Conservation (phyloP, 2,888 invertebrate genomes). For the Phaedon cochleariae region DNA sequence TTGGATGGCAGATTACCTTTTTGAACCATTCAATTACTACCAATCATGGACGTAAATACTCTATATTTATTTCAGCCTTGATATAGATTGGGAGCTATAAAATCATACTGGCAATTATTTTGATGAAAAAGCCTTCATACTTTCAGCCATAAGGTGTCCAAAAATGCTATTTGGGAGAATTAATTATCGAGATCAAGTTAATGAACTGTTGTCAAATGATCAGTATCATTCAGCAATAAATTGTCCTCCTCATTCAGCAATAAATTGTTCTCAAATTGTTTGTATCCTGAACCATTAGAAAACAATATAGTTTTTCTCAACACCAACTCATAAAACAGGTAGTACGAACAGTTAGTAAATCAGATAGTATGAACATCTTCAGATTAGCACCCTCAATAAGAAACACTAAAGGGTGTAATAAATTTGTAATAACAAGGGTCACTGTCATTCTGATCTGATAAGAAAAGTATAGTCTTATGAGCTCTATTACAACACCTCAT, state of each 20-base stretch:
- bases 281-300: background rate
- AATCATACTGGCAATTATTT: too few species aligned
- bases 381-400: background rate
- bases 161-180: background rate
- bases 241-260: background rate
- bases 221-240: background rate
- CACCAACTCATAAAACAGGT: background rate
- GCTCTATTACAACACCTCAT: too few species aligned
- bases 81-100: too few species aligned
- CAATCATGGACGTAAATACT: too few species aligned
- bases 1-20: too few species aligned
- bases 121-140: too few species aligned
- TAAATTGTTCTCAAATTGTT: background rate
- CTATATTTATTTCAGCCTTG: too few species aligned
- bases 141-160: too few species aligned
- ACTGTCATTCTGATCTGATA: background rate
- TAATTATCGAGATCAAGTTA: background rate
- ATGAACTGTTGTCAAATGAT: background rate
- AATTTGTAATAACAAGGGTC: background rate
- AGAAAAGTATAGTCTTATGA: too few species aligned
- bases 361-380: background rate
- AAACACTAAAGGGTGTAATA: background rate
- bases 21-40: too few species aligned
- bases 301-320: background rate
- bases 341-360: background rate